A percentile compares a stretch with the other conserved stretches of the same genome.
phyloP scores from a whole-genome alignment of 1,140 invertebrate species.

The Cydia fagiglandana region DNA sequence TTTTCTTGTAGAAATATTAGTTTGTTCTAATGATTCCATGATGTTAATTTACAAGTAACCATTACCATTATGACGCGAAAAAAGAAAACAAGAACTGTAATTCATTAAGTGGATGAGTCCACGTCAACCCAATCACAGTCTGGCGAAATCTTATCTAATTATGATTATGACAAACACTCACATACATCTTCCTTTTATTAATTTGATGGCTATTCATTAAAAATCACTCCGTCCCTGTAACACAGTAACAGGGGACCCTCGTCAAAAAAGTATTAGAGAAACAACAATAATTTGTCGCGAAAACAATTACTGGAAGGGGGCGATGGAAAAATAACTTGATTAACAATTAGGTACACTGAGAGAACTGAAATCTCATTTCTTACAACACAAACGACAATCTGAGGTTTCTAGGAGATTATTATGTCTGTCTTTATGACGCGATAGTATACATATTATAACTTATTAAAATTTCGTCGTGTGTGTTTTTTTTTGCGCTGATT shows the following conservation, averaged over 20 bases:
- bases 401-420: neutral
- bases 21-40: too few relatives aligned
- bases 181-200: conserved; percentile 25
- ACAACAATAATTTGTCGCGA: conserved; percentile 30
- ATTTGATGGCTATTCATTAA: conserved; percentile 26
- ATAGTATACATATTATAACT: neutral
- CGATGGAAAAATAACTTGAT: conserved; percentile 31
- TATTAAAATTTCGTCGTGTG: too few relatives aligned
- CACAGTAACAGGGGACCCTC: conserved; percentile 18
- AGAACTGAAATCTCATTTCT: conserved; percentile 15
- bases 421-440: neutral
- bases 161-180: conserved; percentile 16
- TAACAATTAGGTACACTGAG: neutral
- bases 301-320: conserved; percentile 19
- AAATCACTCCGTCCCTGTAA: conserved; percentile 19
- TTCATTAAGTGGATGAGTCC: neutral
- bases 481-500: too few relatives aligned
- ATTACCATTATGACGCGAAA: neutral
- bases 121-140: neutral
- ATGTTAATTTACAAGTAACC: too few relatives aligned
- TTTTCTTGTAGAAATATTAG: too few relatives aligned
- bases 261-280: conserved; percentile 28
- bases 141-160: conserved; percentile 8
- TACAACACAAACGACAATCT: too few relatives aligned
- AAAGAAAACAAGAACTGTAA: neutral